Conservation (phyloP, 2,113 vertebrate genomes). For the Ictalurus furcatus region DNA sequence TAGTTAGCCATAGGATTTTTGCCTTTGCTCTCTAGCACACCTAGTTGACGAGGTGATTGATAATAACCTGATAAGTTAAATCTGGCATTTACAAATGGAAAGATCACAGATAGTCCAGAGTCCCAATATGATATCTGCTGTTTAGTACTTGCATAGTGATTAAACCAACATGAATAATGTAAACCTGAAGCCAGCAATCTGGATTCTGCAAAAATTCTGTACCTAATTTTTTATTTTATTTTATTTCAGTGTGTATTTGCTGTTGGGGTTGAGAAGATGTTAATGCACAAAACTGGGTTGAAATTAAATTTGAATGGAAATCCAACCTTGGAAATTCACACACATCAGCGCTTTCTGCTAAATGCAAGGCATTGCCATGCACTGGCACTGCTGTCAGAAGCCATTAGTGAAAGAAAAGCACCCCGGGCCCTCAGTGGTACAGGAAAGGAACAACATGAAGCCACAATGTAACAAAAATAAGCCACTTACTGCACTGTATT, state of each 20-base stretch:
- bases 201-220: not conserved
- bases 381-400: constrained; percentile 22
- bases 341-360: not conserved
- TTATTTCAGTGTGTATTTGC: not conserved
- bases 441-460: constrained; percentile 1
- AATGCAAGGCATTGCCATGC: not conserved
- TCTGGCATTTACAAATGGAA: not conserved
- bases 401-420: not conserved
- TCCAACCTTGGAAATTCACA: not conserved
- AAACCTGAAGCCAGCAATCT: not conserved
- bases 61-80: not conserved
- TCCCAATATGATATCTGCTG: not conserved
- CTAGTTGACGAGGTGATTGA: not conserved
- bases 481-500: not conserved
- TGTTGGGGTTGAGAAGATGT: not conserved
- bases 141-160: not conserved
- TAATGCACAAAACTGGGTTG: not conserved
- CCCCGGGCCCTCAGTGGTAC: constrained; percentile 4
- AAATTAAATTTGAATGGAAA: constrained; percentile 4
- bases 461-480: constrained; percentile 16
- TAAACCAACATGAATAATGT: not conserved
- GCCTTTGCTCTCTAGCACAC: not conserved
- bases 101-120: not conserved
- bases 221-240: not conserved
- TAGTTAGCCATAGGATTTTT: not conserved